phyloP scores from a whole-genome alignment of 2,888 invertebrate genomes.

The Oconnorella tubifera region DNA sequence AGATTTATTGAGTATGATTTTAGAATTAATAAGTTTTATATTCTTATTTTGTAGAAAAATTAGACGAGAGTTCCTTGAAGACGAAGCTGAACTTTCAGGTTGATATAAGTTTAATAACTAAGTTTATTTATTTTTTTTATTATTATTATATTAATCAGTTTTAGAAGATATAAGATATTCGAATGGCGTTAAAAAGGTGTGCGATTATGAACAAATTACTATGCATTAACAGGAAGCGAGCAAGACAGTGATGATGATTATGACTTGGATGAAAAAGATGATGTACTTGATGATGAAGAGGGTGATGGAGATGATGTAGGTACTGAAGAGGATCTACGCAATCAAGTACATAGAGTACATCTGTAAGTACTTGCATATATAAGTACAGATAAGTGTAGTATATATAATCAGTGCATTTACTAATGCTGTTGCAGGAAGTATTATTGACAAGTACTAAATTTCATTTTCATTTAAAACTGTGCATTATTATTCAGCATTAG shows the following conservation, averaged over 20 bases:
- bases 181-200: no score
- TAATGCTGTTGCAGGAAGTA: neutral
- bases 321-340: conserved; percentile 72
- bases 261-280: conserved; percentile 61
- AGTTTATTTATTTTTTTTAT: conserved; percentile 12
- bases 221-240: conserved; percentile 28
- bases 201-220: neutral
- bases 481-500: no score
- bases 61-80: conserved; percentile 31
- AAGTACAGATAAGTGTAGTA: neutral
- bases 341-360: conserved; percentile 79
- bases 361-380: conserved; percentile 72
- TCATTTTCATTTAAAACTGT: neutral
- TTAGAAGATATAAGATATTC: no score
- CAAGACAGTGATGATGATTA: conserved; percentile 33
- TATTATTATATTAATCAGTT: conserved; percentile 4
- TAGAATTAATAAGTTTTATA: no score
- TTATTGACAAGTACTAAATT: neutral
- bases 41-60: no score
- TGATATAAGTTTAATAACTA: neutral
- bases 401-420: neutral
- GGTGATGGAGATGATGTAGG: conserved; percentile 76
- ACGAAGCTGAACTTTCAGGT: conserved; percentile 39
- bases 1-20: no score
- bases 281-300: conserved; percentile 71